Conservation (phyloP, 2,113 vertebrate species). For the Thamnophis sirtalis region DNA sequence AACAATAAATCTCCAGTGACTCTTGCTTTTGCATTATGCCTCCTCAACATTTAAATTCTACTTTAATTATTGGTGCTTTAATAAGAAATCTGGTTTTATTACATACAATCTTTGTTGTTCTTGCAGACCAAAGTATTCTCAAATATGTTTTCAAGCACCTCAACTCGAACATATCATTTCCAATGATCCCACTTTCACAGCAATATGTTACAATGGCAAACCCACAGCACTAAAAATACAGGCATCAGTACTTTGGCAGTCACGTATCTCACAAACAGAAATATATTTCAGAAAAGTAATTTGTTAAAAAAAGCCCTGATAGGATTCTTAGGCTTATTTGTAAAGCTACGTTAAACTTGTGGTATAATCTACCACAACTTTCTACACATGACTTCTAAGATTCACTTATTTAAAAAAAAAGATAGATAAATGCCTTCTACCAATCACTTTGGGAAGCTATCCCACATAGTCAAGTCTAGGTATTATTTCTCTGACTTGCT, state of each 20-base stretch:
- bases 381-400: neutral
- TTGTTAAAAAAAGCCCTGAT: neutral
- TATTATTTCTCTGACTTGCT: conserved; percentile 11
- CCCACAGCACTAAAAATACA: neutral
- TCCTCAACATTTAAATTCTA: neutral
- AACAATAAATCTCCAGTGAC: neutral
- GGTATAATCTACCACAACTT: neutral
- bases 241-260: neutral
- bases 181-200: neutral
- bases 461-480: neutral
- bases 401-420: neutral
- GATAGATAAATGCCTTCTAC: neutral
- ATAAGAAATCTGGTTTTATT: neutral
- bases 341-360: neutral
- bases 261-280: neutral
- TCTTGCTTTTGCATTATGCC: neutral
- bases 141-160: neutral
- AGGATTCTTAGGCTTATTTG: neutral
- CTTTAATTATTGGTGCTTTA: neutral
- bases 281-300: neutral
- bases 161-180: neutral
- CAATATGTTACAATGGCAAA: neutral
- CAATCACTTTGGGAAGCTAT: neutral
- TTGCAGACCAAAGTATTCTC: neutral
- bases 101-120: neutral